These are phyloP conservation scores for Metellina segmentata DNA, from an alignment of 2,888 invertebrate species.

Conservation along the genomic window DNA sequence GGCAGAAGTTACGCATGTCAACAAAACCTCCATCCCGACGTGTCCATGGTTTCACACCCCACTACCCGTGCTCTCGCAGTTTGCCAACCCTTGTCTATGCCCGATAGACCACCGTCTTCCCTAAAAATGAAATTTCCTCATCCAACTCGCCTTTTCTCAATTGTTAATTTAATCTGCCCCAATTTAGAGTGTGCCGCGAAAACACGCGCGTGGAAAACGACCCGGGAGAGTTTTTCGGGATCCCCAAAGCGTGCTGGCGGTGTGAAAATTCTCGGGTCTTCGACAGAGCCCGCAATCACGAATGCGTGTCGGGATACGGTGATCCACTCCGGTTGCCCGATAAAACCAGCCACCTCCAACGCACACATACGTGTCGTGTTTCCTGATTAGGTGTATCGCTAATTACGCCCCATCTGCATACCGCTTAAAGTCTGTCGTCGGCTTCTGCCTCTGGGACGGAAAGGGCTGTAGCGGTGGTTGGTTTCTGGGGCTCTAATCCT, in stretches of 20 bases:
- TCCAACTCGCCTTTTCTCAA: background rate
- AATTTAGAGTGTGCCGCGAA: background rate
- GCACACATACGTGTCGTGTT: constrained; percentile 19
- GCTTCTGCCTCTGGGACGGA: background rate
- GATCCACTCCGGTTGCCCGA: background rate
- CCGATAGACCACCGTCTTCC: background rate
- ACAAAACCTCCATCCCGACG: too few relatives aligned
- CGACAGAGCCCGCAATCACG: background rate
- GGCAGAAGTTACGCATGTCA: too few relatives aligned
- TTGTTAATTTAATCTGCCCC: background rate
- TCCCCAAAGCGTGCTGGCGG: background rate
- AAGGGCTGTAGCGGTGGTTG: background rate
- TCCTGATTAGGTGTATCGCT: constrained; percentile 41
- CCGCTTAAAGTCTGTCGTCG: constrained; percentile 39
- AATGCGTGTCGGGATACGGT: background rate
- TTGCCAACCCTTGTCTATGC: background rate
- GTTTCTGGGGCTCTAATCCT: constrained; percentile 37
- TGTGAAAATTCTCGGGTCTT: background rate
- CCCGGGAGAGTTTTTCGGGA: background rate
- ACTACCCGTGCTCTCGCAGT: background rate
- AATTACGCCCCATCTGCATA: constrained; percentile 32
- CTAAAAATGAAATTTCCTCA: background rate
- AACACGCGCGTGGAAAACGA: background rate
- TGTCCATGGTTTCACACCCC: too few relatives aligned
- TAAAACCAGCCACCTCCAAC: constrained; percentile 1